phyloP scores from a whole-genome alignment of 1,140 invertebrate species.

The Neomicropteryx cornuta region DNA sequence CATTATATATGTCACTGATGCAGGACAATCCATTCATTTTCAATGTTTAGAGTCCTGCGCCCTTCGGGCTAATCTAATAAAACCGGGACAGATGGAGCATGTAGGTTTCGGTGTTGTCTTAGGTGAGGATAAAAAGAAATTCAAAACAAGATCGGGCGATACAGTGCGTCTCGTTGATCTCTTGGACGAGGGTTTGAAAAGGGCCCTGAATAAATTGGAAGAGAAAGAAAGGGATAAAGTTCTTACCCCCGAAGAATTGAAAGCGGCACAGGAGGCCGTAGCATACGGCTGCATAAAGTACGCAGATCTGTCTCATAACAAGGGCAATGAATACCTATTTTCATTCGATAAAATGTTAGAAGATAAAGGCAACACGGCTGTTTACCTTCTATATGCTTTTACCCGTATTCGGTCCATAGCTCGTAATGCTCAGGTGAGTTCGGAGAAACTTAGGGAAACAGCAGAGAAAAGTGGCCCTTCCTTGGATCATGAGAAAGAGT shows the following conservation, averaged over 20 bases:
- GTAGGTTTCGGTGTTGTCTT: constrained; percentile 95
- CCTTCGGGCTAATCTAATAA: constrained; percentile 49
- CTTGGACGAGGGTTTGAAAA: constrained; percentile 87
- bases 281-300: constrained; percentile 99
- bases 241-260: constrained; percentile 73
- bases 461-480: constrained; percentile 46
- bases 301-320: constrained; percentile 90
- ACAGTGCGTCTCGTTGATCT: constrained; percentile 84
- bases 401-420: constrained; percentile 91
- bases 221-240: constrained; percentile 89
- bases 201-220: constrained; percentile 73
- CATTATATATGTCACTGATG: constrained; percentile 93
- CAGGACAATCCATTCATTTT: constrained; percentile 88
- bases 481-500: constrained; percentile 85
- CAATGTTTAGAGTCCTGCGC: constrained; percentile 63
- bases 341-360: constrained; percentile 99
- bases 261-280: constrained; percentile 75
- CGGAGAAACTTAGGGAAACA: constrained; percentile 41
- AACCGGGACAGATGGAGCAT: constrained; percentile 67
- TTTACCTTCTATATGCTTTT: constrained; percentile 92
- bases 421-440: constrained; percentile 54
- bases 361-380: constrained; percentile 97
- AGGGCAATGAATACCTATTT: constrained; percentile 93
- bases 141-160: constrained; percentile 97
- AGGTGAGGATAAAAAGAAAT: constrained; percentile 98